Percentiles rank a stretch among this genome's conserved stretches.
phyloP scores from a whole-genome alignment of 2,113 vertebrate genomes.

The Protobothrops mucrosquamatus region DNA sequence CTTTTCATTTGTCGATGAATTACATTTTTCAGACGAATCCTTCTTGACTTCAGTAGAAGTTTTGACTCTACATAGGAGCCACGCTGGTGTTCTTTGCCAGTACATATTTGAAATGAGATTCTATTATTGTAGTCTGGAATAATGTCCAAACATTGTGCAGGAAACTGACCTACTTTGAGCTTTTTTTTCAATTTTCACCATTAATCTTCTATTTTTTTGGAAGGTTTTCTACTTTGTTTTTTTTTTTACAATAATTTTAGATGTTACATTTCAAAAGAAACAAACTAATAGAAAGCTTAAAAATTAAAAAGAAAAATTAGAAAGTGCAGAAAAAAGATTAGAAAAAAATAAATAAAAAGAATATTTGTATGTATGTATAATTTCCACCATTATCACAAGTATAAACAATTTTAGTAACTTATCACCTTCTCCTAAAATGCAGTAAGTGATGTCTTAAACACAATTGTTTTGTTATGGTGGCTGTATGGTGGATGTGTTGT shows the following conservation, averaged over 20 bases:
- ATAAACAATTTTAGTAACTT: background rate
- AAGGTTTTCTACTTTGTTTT: background rate
- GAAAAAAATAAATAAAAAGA: background rate
- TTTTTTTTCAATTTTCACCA: background rate
- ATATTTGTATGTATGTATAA: background rate
- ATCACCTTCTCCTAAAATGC: background rate
- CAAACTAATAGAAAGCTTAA: background rate
- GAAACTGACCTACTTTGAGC: background rate
- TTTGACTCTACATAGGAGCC: background rate
- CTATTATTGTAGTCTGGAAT: background rate
- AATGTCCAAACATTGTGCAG: background rate
- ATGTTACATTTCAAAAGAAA: background rate
- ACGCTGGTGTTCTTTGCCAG: background rate
- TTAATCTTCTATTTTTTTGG: background rate
- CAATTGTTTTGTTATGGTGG: background rate
- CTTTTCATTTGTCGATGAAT: background rate
- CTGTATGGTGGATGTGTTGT: background rate
- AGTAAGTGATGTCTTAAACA: background rate
- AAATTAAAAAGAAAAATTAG: background rate
- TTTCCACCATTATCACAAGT: background rate
- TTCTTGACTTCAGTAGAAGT: background rate
- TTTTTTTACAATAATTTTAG: background rate
- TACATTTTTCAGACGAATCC: background rate
- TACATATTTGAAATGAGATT: background rate
- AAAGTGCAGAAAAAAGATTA: background rate